Percentiles rank a stretch among this genome's conserved stretches.
Evolutionary conservation across 2,113 vertebrate genomes (phyloP).

Genomic region (Tragelaphus strepsiceros): DNA sequence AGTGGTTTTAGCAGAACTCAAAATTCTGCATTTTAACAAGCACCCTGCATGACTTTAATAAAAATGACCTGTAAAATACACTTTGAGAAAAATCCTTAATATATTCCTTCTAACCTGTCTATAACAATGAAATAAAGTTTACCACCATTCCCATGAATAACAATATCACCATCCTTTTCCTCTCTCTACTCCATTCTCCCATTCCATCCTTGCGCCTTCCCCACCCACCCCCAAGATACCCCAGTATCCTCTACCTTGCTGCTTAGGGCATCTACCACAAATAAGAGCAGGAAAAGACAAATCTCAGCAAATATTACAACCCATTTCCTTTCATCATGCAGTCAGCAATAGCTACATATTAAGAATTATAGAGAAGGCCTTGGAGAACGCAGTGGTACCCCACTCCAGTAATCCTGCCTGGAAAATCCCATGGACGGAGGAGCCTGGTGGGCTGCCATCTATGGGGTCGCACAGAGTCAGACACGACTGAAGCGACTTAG

Average conservation of each 20-base stretch:
- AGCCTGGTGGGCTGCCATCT: too few relatives aligned
- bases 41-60: background rate
- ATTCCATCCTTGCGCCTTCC: background rate
- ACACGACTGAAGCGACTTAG: too few relatives aligned
- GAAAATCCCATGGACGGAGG: too few relatives aligned
- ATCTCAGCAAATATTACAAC: slow-evolving; percentile 15
- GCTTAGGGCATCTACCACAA: background rate
- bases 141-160: background rate
- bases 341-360: background rate
- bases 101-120: background rate
- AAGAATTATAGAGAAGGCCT: background rate
- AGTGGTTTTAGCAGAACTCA: background rate
- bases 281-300: background rate
- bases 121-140: slow-evolving; percentile 14
- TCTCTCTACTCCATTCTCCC: background rate
- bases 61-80: background rate
- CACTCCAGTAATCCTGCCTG: too few relatives aligned
- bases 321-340: background rate
- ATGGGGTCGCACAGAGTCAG: too few relatives aligned
- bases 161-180: background rate
- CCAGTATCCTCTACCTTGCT: background rate
- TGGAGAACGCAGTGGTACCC: background rate
- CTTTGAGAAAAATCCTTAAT: background rate
- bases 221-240: background rate
- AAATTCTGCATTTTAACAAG: background rate